Evolutionary conservation across 2,797 vertebrate species (phyloP).

Genomic region (Cygnus olor): DNA sequence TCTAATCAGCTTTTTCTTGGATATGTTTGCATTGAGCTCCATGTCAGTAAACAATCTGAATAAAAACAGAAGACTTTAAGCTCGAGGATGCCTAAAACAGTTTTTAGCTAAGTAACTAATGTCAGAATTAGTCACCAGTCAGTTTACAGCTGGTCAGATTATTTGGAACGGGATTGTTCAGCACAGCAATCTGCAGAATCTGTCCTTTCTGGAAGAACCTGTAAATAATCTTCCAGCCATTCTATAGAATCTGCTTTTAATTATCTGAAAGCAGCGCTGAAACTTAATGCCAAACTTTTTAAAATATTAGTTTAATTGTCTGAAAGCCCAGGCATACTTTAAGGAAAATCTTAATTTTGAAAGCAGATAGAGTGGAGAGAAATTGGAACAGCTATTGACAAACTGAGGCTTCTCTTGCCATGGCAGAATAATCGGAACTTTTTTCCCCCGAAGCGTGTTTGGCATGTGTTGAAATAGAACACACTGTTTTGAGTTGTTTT

Average conservation of each 20-base stretch:
- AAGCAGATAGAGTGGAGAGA: neutral
- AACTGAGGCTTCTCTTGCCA: neutral
- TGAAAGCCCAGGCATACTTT: neutral
- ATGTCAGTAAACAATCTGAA: neutral
- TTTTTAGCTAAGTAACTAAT: neutral
- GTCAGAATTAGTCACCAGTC: neutral
- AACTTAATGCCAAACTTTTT: neutral
- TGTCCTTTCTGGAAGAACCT: neutral
- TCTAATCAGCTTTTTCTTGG: constrained; percentile 5
- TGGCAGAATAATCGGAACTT: neutral
- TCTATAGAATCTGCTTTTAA: neutral
- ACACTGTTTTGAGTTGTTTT: neutral
- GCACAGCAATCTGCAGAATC: neutral
- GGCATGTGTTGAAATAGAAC: neutral
- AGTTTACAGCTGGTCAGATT: neutral
- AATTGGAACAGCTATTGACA: neutral
- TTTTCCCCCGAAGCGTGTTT: neutral
- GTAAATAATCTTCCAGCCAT: neutral
- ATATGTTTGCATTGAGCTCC: neutral
- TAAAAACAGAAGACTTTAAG: neutral
- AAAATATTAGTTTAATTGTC: neutral
- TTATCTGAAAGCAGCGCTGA: neutral
- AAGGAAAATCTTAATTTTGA: neutral
- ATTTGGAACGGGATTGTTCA: neutral
- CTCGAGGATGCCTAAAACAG: neutral